phyloP scores from a whole-genome alignment of 2,888 invertebrate species.

The Macrophya annulata region DNA sequence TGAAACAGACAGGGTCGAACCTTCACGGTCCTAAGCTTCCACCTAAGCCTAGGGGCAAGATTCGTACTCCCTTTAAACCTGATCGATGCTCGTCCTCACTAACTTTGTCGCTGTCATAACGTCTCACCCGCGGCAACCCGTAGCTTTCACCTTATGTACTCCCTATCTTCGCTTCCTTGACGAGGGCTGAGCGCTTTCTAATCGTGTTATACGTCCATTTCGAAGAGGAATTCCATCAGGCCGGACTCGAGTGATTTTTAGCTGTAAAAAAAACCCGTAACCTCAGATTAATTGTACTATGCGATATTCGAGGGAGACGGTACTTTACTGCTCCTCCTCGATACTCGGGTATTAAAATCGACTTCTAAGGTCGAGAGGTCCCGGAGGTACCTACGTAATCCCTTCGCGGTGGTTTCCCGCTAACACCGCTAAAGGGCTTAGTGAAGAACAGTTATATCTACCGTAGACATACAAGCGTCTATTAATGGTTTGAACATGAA shows the following conservation, averaged over 20 bases:
- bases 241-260: background rate
- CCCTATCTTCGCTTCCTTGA: slow-evolving; percentile 21
- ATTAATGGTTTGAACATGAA: no score
- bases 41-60: slow-evolving; percentile 35
- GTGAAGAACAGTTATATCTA: background rate
- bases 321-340: slow-evolving; percentile 9
- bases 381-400: slow-evolving; percentile 27
- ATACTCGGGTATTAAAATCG: slow-evolving; percentile 11
- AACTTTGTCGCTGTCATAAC: slow-evolving; percentile 61
- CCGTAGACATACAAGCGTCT: background rate
- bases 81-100: slow-evolving; percentile 65
- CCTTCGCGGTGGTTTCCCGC: slow-evolving; percentile 29
- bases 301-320: slow-evolving; percentile 7
- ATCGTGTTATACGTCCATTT: slow-evolving; percentile 24
- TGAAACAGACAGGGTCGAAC: slow-evolving; percentile 44
- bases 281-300: slow-evolving; percentile 22
- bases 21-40: slow-evolving; percentile 35
- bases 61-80: slow-evolving; percentile 57
- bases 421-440: slow-evolving; percentile 34
- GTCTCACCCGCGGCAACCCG: slow-evolving; percentile 32
- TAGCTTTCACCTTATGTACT: slow-evolving; percentile 29
- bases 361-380: slow-evolving; percentile 36
- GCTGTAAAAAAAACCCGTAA: background rate
- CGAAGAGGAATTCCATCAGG: slow-evolving; percentile 14
- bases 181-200: slow-evolving; percentile 17